Base-by-base conservation (phyloP, 2,888 invertebrate genomes). In the Drosophila melanocephala region DNA sequence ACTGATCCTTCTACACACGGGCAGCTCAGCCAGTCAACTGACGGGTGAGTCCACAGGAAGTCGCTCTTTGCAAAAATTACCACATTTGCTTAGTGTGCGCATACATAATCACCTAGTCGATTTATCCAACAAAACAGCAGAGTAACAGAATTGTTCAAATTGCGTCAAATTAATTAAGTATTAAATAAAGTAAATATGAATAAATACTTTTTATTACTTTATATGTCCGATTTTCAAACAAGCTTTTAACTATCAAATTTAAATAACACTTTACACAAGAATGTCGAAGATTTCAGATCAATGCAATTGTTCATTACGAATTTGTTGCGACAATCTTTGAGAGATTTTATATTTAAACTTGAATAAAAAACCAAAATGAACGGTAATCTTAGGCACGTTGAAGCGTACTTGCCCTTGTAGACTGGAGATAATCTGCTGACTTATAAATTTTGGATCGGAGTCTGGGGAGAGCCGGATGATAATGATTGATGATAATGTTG, bases 1-100 rank as follows among this genome's bases (percentile, higher is more conserved):
- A 6, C 89, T 96, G 63, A 95, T 95, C 1, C 89, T 96, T 44
- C 93, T 96, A 14, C 95, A 95, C 30, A 92, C 92, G 87, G 95
- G 89, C 42, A 94, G 66, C n/a, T 93, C 94, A 75, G 90, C 90
- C 3, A 83, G 77, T 52, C 93, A 92, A 69, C 85, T 92, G 32
- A 90, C 91, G 68, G 90, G 94, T 94, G 69, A 67, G 75, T 65
- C 22, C 22, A 57, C 4, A 28, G 12, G n/a, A 39, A n/a, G 26
- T 22, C 12, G 22, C 44, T 44, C 5, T 22, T 44, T 44, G 22
- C 5, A 12, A 44, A 44, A 22, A 22, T 10, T 12, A 22, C 5
- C 12, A 12, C 12, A 22, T 44, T 26, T 9, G 3, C 12, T 26
- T 32, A n/a, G 19, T 19, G 14, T n/a, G 5, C 4, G 30, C 30